Evolutionary conservation across 2,888 invertebrate species (phyloP), one percentile per base, ranked within the genome.

Genomic region (Byasa hedistus): DNA sequence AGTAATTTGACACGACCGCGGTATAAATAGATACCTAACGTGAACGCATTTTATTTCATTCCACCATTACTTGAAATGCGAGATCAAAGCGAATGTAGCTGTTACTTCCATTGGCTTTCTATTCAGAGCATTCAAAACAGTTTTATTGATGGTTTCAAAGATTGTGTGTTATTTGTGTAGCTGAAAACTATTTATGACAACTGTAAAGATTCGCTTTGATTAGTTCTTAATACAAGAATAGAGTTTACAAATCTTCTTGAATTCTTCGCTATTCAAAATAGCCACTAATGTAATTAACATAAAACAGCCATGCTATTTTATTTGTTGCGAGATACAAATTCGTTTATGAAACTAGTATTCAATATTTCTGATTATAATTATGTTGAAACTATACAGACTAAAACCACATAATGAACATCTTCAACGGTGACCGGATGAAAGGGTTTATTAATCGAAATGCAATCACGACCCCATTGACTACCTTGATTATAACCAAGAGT

Each of bases 1-100:
- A 68, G 70, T 76, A 75, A 76, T 75, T 72, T 73, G 67, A 67
- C 67, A 64, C 66, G 67, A 64, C 64, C 56, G 67, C 61, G 56
- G 39, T 64, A 67, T 64, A 67, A 67, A 67, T 67, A 67, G 66
- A 67, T 51, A 59, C 55, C 57, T 57, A 62, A 48, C 59, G 55
- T 52, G 58, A 60, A 57, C 22, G 55, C 60, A 64, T 64, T 67
- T 67, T 67, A 67, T 67, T 67, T 56, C 63, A 63, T 57, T 67
- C 52, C 52, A 64, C 51, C 60, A 67, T 67, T 60, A 64, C 60
- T 48, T 67, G 64, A 64, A 67, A 67, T 52, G 36, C 57, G 67
- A 67, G 67, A 67, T 67, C 64, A 67, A 67, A 67, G 67, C 57
- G 22, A 32, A 56, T 66, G 27, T 62, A 59, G 57, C 56, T 63